Conservation (phyloP, 2,888 invertebrate species). For the Tortrix viridana region DNA sequence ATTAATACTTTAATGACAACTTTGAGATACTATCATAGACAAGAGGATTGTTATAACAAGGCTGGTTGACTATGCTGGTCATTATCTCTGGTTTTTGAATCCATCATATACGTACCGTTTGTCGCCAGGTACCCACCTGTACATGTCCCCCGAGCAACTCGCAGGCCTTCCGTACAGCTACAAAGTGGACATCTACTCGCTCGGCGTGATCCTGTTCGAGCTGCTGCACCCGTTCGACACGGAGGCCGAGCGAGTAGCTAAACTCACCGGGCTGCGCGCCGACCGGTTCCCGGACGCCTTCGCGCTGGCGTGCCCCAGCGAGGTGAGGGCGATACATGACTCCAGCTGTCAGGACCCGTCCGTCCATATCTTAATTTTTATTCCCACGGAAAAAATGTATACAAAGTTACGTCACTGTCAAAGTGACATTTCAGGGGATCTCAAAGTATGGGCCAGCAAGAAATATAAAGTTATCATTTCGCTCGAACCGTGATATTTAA, state of each 20-base stretch:
- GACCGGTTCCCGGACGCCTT: slow-evolving; percentile 89
- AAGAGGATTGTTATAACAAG: no score
- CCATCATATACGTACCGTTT: background rate
- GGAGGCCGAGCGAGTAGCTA: slow-evolving; percentile 93
- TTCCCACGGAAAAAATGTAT: no score
- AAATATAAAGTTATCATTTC: no score
- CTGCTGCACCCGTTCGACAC: slow-evolving; percentile 95
- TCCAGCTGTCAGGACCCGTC: background rate
- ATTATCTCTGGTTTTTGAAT: no score
- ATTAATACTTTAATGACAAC: no score
- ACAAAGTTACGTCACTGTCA: no score
- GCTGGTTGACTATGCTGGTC: no score
- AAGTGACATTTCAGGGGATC: no score
- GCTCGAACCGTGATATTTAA: no score
- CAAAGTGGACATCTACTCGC: slow-evolving; percentile 97
- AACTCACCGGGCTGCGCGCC: slow-evolving; percentile 86
- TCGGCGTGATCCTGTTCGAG: slow-evolving; percentile 97
- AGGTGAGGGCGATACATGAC: slow-evolving; percentile 79
- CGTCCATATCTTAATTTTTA: no score
- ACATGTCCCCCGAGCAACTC: slow-evolving; percentile 99
- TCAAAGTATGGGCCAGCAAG: no score
- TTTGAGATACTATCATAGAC: no score
- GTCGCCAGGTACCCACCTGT: slow-evolving; percentile 93
- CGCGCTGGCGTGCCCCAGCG: slow-evolving; percentile 85
- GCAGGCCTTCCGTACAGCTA: slow-evolving; percentile 90